A percentile compares a stretch with the other conserved stretches of the same genome.
Evolutionary conservation across 1,140 invertebrate genomes (phyloP).

Genomic region (Drosophila navojoa): DNA sequence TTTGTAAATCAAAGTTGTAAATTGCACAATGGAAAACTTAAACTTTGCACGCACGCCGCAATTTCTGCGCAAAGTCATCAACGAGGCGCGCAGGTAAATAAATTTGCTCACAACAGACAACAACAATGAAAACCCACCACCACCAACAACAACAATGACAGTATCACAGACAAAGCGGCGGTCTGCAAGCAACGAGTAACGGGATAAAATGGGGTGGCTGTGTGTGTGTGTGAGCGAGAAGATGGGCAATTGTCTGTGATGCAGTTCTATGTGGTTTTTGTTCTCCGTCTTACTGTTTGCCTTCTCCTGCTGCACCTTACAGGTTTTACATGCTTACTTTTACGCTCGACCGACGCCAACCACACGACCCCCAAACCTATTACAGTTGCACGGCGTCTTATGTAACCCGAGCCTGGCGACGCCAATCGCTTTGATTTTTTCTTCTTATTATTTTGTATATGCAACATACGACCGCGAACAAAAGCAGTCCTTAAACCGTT

Average conservation of each 20-base stretch:
- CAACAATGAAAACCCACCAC: constrained; percentile 24
- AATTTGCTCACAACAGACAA: constrained; percentile 45
- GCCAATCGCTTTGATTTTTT: constrained; percentile 51
- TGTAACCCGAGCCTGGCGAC: constrained; percentile 71
- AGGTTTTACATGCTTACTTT: constrained; percentile 70
- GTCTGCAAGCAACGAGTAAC: constrained; percentile 8
- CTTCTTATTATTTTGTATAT: constrained; percentile 18
- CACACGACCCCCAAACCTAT: constrained; percentile 11
- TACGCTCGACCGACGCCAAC: constrained; percentile 17
- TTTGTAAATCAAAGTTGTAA: constrained; percentile 50
- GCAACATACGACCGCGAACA: constrained; percentile 54
- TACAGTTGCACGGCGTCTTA: constrained; percentile 49
- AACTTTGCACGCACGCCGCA: constrained; percentile 83
- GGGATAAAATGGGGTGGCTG: constrained; percentile 18
- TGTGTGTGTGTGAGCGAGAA: constrained; percentile 28
- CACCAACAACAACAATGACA: constrained; percentile 8
- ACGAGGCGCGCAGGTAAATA: constrained; percentile 80
- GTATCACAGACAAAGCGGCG: constrained; percentile 2
- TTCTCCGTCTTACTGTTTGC: constrained; percentile 32
- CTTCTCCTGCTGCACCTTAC: constrained; percentile 64
- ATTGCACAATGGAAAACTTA: constrained; percentile 81
- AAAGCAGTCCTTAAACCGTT: constrained; percentile 47
- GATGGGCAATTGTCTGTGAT: constrained; percentile 34
- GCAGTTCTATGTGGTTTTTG: constrained; percentile 32
- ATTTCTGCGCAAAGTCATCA: constrained; percentile 82